Base-by-base conservation (phyloP, 1,140 invertebrate genomes). In the Leptestheria dahalacensis region DNA sequence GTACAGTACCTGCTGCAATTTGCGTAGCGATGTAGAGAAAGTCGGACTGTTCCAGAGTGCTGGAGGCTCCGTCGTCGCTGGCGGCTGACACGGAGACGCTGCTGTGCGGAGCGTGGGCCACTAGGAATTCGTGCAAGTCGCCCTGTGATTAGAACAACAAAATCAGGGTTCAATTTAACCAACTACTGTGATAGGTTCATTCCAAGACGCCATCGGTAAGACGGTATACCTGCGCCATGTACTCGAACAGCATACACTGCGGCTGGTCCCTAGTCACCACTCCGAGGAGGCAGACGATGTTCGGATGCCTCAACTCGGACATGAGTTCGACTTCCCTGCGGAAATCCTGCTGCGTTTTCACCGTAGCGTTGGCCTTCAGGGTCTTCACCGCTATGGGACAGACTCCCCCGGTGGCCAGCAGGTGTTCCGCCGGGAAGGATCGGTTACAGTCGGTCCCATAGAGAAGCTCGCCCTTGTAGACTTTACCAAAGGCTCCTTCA, bases 191-290 rank as follows among this genome's bases (percentile, higher is more conserved):
- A n/a, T n/a, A n/a, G n/a, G n/a, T n/a, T n/a, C n/a, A n/a, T n/a
- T n/a, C n/a, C n/a, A n/a, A n/a, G n/a, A n/a, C n/a, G n/a, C n/a
- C n/a, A n/a, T n/a, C n/a, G n/a, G n/a, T n/a, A n/a, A n/a, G 10
- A 33, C 2, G 9, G 4, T 62, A 50, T 64, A 69, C 71, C 67
- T 78, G 82, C 1, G 85, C 84, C 89, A 93, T 95, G 68, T 91
- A 95, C 71, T 97, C 93, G 74, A 96, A 97, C 1, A 97, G 74
- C 90, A 97, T 94, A 69, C 91, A 95, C 70, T 90, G 82, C 0
- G 92, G 92, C 66, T 93, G 88, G 57, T 92, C 88, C 64, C 87
- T 85, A 51, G 91, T 77, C 53, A 91, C 86, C 2, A 97, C 91
- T 0, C 92, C 93, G 18, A 97, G 77, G 51, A 97, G 80, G 72